These are phyloP conservation scores for Dufourea novaeangliae DNA, from an alignment of 1,140 invertebrate species.

Conservation along the genomic window DNA sequence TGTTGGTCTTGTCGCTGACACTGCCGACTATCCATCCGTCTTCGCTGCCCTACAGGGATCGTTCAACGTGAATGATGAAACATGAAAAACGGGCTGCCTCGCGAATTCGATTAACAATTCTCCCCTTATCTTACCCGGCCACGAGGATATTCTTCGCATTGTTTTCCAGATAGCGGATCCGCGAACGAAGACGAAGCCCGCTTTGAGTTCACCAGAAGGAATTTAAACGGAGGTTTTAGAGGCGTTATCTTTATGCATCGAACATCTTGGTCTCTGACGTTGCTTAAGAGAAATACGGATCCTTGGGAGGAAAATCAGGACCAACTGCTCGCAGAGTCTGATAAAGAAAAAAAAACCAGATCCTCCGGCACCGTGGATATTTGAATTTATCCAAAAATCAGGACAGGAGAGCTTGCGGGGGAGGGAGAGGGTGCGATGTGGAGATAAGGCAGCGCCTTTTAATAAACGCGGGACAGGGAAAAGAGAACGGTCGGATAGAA, in stretches of 20 bases:
- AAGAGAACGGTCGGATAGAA: constrained; percentile 48
- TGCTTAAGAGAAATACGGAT: not conserved
- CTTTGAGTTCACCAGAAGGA: not conserved
- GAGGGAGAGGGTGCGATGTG: not conserved
- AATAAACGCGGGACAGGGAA: constrained; percentile 64
- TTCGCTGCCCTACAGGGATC: too few relatives aligned
- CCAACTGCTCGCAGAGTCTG: not conserved
- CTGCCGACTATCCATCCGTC: not conserved
- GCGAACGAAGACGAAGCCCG: not conserved
- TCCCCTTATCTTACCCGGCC: not conserved
- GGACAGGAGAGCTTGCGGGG: not conserved
- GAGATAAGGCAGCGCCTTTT: constrained; percentile 45
- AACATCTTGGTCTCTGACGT: not conserved
- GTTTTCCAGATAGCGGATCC: not conserved
- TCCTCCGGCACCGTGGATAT: not conserved
- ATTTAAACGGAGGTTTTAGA: not conserved
- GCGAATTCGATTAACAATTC: constrained; percentile 3
- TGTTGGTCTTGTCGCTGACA: constrained; percentile 6
- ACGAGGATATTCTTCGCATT: not conserved
- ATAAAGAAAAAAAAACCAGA: not conserved
- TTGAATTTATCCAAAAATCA: not conserved
- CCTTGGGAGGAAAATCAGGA: not conserved
- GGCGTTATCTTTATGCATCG: not conserved
- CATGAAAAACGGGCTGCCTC: not conserved
- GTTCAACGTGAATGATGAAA: not conserved